Evolutionary conservation across 2,888 invertebrate species (phyloP).

Genomic region (Perizoma flavofasciatum): DNA sequence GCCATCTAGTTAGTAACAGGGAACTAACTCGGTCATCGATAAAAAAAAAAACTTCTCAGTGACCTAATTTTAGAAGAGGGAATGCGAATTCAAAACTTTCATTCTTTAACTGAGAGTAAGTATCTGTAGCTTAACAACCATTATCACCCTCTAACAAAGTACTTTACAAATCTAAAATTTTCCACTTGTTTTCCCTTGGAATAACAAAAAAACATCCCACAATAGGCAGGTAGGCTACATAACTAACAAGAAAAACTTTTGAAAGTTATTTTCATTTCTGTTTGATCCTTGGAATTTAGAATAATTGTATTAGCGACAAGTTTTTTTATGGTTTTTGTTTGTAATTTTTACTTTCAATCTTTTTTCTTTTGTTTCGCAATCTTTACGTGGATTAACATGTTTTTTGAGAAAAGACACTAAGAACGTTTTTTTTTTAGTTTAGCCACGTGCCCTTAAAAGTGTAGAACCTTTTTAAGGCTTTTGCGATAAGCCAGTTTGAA

Average conservation of each 20-base stretch:
- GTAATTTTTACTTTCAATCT: conserved; percentile 6
- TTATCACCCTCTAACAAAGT: no score
- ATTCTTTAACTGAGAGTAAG: no score
- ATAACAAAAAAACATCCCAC: no score
- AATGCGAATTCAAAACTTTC: no score
- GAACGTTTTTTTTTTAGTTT: neutral
- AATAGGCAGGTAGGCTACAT: no score
- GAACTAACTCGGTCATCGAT: no score
- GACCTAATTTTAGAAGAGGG: no score
- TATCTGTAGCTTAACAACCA: no score
- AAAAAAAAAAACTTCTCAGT: no score
- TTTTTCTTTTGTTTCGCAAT: neutral
- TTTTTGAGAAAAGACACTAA: conserved; percentile 1
- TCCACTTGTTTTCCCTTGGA: neutral
- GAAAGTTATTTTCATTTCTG: neutral
- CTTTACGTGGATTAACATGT: conserved; percentile 13
- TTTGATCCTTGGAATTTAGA: conserved; percentile 9
- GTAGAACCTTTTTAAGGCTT: no score
- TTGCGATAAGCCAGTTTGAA: no score
- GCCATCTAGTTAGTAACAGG: no score
- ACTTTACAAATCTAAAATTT: neutral
- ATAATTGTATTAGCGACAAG: conserved; percentile 1
- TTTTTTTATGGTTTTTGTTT: conserved; percentile 7
- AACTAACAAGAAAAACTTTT: neutral
- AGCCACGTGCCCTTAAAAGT: conserved; percentile 2